Base-by-base conservation (phyloP, 2,888 invertebrate species). In the Mayetiola destructor region DNA sequence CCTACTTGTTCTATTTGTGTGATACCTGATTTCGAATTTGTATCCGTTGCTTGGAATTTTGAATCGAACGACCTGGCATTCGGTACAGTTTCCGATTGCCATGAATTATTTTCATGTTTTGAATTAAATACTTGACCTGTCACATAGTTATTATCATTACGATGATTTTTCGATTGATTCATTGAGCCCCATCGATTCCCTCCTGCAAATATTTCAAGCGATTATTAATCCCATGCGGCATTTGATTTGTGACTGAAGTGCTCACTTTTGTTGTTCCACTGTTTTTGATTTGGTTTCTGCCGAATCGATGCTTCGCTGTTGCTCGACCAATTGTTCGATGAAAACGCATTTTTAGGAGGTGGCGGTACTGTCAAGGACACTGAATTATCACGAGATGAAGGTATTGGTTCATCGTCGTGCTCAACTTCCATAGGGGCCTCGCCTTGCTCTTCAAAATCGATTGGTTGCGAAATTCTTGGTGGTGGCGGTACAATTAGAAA, bases 361-460 rank as follows among this genome's bases (percentile, higher is more conserved):
- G 54, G 55, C n/a, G 54, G 55, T 42, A 55, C 30, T 1, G 55
- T 48, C 2, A 48, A n/a, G 30, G 18, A 20, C 2, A n/a, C 12
- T 14, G n/a, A 6, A 14, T 18, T 18, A 9, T 30, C 32, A 56
- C 9, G 40, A 18, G 30, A 12, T 32, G 14, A 20, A 10, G 32
- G 10, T 3, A 14, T 20, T 35, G 18, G 48, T 30, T 71, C 76
- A 21, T 85, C 85, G 40, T 82, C 80, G 56, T 80, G 83, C 65
- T 86, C 88, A 65, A 89, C 84, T 63, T 89, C 89, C 89, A 89
- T 89, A 2, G 88, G 88, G 10, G 88, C 88, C 73, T 89, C 89
- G 20, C 88, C 89, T 57, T 85, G 83, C 67, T 86, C 85, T 61
- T 77, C 75, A 35, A 68, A 69, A n/a, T 76, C 76, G 21, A 61